These are phyloP conservation scores for Sebastes oblongus DNA, from an alignment of 2,797 vertebrate genomes.

Conservation along the genomic window DNA sequence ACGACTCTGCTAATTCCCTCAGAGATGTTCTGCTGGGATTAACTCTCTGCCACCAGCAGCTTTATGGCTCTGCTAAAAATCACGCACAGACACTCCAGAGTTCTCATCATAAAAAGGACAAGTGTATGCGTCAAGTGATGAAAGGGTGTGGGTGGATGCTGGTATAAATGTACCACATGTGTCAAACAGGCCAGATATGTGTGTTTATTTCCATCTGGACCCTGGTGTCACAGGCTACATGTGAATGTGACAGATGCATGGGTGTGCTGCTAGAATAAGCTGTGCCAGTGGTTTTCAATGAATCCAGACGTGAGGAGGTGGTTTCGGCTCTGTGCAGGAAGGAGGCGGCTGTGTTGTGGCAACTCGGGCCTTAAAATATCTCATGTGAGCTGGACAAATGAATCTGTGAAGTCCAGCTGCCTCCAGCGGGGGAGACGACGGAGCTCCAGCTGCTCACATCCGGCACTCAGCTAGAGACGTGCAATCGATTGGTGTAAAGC, in stretches of 20 bases:
- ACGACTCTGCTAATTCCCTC: constrained; percentile 55
- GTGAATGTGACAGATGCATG: constrained; percentile 1
- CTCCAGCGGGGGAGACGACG: neutral
- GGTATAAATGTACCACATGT: neutral
- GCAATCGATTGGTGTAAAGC: constrained; percentile 8
- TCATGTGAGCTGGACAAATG: constrained; percentile 11
- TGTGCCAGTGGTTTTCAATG: neutral
- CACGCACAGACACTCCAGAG: neutral
- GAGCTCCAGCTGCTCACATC: neutral
- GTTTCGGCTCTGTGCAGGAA: neutral
- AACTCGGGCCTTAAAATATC: constrained; percentile 43
- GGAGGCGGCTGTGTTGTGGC: constrained; percentile 14
- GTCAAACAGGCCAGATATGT: neutral
- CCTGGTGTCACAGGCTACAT: neutral
- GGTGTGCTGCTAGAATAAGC: constrained; percentile 3
- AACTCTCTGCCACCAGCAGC: constrained; percentile 17
- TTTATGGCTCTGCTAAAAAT: constrained; percentile 21
- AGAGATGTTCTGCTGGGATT: constrained; percentile 49
- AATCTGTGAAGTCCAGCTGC: constrained; percentile 2
- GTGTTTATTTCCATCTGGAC: neutral
- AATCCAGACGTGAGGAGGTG: neutral
- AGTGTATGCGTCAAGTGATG: neutral
- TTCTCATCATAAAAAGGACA: neutral
- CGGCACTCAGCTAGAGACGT: neutral
- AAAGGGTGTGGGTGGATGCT: neutral